Base-by-base conservation (phyloP, 2,113 vertebrate genomes). In the Phycodurus eques region DNA sequence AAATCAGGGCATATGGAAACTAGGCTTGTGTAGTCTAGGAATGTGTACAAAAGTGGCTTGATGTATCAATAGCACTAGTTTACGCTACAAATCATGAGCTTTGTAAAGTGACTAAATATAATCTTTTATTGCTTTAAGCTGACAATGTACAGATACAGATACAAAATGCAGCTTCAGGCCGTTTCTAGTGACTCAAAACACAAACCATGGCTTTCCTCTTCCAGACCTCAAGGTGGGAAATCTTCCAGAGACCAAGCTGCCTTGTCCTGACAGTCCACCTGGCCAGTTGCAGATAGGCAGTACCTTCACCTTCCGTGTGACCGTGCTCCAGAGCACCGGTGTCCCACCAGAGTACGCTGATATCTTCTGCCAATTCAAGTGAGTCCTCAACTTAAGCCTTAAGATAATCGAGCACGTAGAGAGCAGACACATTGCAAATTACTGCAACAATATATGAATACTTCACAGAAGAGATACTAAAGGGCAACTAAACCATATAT, bases 291-390 rank as follows among this genome's bases (percentile, higher is more conserved):
- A 98, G 80, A 90, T 98, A 84, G 97, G 97, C 53, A 97, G 92
- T 1, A 93, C 96, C 77, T 99, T 98, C 47, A 99, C 97, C 19
- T 99, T 99, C 90, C 95, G 98, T 0, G 97, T 99, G 67, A 99
- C 98, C 0, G 97, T 99, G 76, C 91, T 99, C 0, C 98, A 99
- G 89, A 97, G 97, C 85, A 94, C 90, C 0, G 94, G 96, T 35
- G 90, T 99, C 89, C 95, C 92, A 2, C 95, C 95, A 0, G 98
- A 99, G 76, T 99, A 96, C 0, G 97, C 98, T 0, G 98, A 99
- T 65, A 98, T 99, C 83, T 99, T 99, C 90, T 99, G 98, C 87
- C 98, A 99, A 78, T 99, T 99, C 94, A 99, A 99, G 98, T 99
- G 92, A 97, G 96, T 92, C 17, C 22, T 68, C 42, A 2, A 6